Evolutionary conservation across 2,797 vertebrate genomes (phyloP).

Genomic region (Gephyroberyx darwinii): DNA sequence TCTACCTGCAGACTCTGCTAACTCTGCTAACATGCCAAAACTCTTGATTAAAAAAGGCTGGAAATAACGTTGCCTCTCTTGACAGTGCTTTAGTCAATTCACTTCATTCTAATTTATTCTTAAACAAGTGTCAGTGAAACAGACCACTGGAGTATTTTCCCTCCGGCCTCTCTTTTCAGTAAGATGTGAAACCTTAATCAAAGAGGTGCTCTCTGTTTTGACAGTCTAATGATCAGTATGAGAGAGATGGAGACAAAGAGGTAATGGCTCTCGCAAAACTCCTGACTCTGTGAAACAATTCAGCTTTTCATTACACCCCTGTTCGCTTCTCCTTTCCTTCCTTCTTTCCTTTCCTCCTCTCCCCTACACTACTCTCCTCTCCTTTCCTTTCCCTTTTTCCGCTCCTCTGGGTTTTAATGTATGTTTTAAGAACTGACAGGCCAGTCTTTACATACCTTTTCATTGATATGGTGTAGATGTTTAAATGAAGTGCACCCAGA

Average conservation of each 20-base stretch:
- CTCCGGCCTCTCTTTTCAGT: conserved; percentile 36
- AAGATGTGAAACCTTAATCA: conserved; percentile 63
- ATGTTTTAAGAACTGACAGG: no score
- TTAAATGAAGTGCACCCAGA: no score
- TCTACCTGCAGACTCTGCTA: background rate
- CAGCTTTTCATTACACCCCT: conserved; percentile 59
- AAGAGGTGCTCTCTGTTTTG: conserved; percentile 58
- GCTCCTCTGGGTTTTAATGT: no score
- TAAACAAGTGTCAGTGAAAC: conserved; percentile 34
- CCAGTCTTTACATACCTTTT: no score
- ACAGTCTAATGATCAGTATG: conserved; percentile 59
- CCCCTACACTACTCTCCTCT: background rate
- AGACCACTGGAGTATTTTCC: conserved; percentile 35
- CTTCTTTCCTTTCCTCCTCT: conserved; percentile 3
- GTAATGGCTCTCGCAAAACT: conserved; percentile 61
- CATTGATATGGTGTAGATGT: no score
- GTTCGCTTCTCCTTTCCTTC: background rate
- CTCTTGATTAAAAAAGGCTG: conserved; percentile 34
- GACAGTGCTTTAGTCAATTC: conserved; percentile 30
- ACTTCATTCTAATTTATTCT: conserved; percentile 57
- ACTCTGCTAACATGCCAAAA: conserved; percentile 16
- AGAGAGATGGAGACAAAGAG: conserved; percentile 47
- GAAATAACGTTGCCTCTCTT: conserved; percentile 27
- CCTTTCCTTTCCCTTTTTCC: no score
- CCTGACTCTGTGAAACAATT: conserved; percentile 54